Evolutionary conservation across 2,888 invertebrate species (phyloP).

Genomic region (Lasioglossum oenotherae): DNA sequence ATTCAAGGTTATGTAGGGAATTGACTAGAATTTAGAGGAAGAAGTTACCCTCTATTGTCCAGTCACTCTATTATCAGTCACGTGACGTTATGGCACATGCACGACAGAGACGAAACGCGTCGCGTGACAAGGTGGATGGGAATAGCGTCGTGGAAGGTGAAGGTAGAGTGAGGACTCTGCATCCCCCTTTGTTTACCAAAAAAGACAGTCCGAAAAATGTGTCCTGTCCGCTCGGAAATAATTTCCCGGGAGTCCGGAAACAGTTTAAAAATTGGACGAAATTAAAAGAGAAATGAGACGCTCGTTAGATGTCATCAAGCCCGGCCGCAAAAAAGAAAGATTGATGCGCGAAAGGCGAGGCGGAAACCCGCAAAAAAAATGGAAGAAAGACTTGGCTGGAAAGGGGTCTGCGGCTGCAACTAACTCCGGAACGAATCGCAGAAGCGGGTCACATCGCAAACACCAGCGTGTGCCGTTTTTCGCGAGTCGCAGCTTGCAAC

Average conservation of each 20-base stretch:
- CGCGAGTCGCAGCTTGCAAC: conserved; percentile 55
- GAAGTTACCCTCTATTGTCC: no score
- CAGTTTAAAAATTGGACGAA: background rate
- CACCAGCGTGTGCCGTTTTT: conserved; percentile 2
- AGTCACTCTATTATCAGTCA: no score
- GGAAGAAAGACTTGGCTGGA: conserved; percentile 34
- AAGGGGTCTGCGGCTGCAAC: conserved; percentile 20
- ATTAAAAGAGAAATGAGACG: conserved; percentile 7
- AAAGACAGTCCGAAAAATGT: background rate
- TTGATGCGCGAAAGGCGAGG: conserved; percentile 5
- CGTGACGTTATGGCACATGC: no score
- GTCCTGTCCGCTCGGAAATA: background rate
- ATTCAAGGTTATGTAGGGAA: no score
- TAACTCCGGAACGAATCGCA: background rate
- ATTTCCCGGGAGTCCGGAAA: background rate
- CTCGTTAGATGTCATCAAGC: background rate
- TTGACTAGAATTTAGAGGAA: no score
- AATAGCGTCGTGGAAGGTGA: no score
- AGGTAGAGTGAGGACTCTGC: no score
- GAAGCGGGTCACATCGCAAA: conserved; percentile 6
- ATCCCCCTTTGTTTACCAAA: background rate
- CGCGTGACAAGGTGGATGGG: no score
- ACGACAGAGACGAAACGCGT: no score
- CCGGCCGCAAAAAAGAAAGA: background rate
- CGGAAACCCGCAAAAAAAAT: background rate